Evolutionary conservation across 2,888 invertebrate genomes (phyloP).

Genomic region (Platycheirus rosarum): DNA sequence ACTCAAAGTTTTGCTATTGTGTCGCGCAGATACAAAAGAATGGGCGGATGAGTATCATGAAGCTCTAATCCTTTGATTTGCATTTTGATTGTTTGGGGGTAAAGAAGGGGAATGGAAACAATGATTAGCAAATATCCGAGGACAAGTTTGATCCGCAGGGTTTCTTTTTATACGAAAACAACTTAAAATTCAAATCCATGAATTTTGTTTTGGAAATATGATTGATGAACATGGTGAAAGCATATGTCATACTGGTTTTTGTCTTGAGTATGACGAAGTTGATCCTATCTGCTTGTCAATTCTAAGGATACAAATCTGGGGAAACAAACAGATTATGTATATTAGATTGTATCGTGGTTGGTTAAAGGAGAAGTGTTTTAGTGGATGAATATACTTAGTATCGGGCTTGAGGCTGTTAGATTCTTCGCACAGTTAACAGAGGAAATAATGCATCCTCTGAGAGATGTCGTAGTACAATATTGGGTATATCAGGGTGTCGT

Average conservation of each 20-base stretch:
- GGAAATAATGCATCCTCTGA: no score
- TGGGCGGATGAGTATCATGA: conserved; percentile 45
- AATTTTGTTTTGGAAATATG: conserved; percentile 3
- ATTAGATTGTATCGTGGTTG: no score
- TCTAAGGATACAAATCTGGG: no score
- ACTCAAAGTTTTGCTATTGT: conserved; percentile 50
- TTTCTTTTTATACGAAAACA: not conserved
- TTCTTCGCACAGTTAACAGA: no score
- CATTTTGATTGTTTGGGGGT: conserved; percentile 66
- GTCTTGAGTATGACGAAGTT: no score
- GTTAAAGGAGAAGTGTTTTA: no score
- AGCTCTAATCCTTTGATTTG: conserved; percentile 67
- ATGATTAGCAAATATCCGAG: conserved; percentile 5
- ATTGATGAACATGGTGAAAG: conserved; percentile 9
- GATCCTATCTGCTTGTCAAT: no score
- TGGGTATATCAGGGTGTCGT: no score
- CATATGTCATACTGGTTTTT: conserved; percentile 10
- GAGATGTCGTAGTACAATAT: no score
- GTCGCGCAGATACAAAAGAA: conserved; percentile 10
- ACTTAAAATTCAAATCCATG: conserved; percentile 4
- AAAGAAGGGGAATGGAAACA: conserved; percentile 42
- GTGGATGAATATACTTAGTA: no score
- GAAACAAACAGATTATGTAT: no score
- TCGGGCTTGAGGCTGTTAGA: no score
- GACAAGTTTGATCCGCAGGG: conserved; percentile 32